Evolutionary conservation across 2,888 invertebrate species (phyloP), one percentile per base, ranked within the genome.

Genomic region (Chaetogeoica ovagalla): DNA sequence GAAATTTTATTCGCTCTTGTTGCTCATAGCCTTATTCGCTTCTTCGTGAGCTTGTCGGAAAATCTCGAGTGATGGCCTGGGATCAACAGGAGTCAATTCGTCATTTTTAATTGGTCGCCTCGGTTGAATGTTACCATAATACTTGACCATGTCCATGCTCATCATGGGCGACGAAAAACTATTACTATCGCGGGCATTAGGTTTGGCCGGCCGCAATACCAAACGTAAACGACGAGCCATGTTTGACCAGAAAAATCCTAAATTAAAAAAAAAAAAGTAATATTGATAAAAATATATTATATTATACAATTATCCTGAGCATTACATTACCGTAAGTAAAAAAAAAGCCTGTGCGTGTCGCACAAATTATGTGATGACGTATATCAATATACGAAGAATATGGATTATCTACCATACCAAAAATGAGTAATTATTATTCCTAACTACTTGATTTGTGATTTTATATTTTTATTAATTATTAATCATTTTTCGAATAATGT

Each of bases 201-300:
- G 39, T 9, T 63, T 79, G 19, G 63, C 19, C 9, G 79, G 63
- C 4, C 70, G 63, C 30, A 79, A 39, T 1, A 71, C 79, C n/a
- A 43, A 23, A 13, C 79, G 70, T 39, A 79, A 69, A 5, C 79
- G 79, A 15, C 79, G 79, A 3, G 79, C 79, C 63, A 79, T 39
- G 55, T 79, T 71, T 2, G 70, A 39, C 79, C 79, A 79, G 63
- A 79, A 79, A 55, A 71, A 79, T 55, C 79, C 79, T 63, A 30
- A 62, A 43, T 21, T 1, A 48, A 11, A n/a, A n/a, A n/a, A n/a
- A n/a, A n/a, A n/a, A 48, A 7, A 11, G 11, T 48, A 7, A 11
- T 9, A 48, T 11, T 11, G 9, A 43, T 43, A 1, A 43, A 43
- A 43, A 43, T 43, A 43, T 43, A 43, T n/a, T 30, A 43, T 43